A percentile compares a stretch with the other conserved stretches of the same genome.
Conservation (phyloP, 2,797 vertebrate genomes). For the Morus bassanus region DNA sequence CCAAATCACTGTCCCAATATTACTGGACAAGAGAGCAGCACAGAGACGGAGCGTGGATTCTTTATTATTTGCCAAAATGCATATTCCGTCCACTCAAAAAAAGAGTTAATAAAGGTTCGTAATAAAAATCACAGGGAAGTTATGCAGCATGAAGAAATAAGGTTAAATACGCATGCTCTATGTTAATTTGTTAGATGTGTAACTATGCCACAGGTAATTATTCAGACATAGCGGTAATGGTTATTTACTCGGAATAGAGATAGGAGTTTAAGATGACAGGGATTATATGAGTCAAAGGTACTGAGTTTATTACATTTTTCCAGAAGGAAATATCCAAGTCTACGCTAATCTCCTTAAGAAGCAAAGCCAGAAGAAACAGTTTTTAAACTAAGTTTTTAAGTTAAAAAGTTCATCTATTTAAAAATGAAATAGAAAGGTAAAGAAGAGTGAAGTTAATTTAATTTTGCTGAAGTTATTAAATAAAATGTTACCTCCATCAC, state of each 20-base stretch:
- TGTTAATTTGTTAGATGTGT: slow-evolving; percentile 56
- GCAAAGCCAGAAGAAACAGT: slow-evolving; percentile 75
- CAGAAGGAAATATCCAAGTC: slow-evolving; percentile 62
- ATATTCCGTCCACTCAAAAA: slow-evolving; percentile 47
- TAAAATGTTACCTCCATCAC: slow-evolving; percentile 81
- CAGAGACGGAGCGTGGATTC: slow-evolving; percentile 37
- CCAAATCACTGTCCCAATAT: slow-evolving; percentile 57
- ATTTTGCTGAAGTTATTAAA: slow-evolving; percentile 80
- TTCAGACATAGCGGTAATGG: slow-evolving; percentile 21
- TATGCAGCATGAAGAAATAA: slow-evolving; percentile 21
- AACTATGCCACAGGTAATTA: slow-evolving; percentile 42
- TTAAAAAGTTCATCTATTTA: slow-evolving; percentile 66
- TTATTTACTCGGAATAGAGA: slow-evolving; percentile 37
- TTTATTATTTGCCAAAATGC: slow-evolving; percentile 51
- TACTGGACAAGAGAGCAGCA: slow-evolving; percentile 61
- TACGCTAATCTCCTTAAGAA: slow-evolving; percentile 70
- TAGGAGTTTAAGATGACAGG: slow-evolving; percentile 24
- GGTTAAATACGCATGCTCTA: slow-evolving; percentile 69
- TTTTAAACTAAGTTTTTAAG: slow-evolving; percentile 65
- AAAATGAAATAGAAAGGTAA: slow-evolving; percentile 70
- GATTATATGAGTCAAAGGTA: slow-evolving; percentile 15
- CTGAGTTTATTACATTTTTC: slow-evolving; percentile 51
- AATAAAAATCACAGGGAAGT: slow-evolving; percentile 40
- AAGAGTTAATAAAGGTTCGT: slow-evolving; percentile 9
- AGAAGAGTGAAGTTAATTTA: slow-evolving; percentile 74